A percentile compares a stretch with the other conserved stretches of the same genome.
phyloP scores from a whole-genome alignment of 23 tunicate species.

The Ciona savignyi region DNA sequence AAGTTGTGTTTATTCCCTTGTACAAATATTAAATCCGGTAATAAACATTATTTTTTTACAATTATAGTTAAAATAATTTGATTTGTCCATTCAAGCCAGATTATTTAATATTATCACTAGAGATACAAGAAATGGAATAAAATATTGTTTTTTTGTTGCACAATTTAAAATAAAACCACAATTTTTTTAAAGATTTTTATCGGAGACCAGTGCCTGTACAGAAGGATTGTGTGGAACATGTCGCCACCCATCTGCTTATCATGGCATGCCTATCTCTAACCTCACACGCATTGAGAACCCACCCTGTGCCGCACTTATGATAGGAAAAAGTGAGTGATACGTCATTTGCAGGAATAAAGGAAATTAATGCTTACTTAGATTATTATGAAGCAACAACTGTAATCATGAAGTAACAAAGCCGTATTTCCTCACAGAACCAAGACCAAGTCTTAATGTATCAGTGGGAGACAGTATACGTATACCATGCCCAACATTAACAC shows the following conservation, averaged over 20 bases:
- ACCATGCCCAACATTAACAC: constrained; percentile 48
- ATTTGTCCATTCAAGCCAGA: no score
- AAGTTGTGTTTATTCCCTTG: no score
- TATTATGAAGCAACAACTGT: no score
- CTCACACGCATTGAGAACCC: constrained; percentile 17
- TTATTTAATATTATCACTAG: no score
- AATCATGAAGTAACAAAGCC: no score
- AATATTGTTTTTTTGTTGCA: no score
- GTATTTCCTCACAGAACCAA: constrained; percentile 4
- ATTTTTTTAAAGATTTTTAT: constrained; percentile 21
- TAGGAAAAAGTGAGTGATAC: constrained; percentile 15
- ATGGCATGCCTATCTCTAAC: constrained; percentile 24
- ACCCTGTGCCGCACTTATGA: constrained; percentile 37
- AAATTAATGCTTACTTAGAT: no score
- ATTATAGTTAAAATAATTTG: no score
- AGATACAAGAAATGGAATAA: no score
- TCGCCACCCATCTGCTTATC: constrained; percentile 4
- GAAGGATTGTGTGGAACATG: constrained; percentile 24
- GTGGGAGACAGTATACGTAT: constrained; percentile 37
- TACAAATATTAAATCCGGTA: no score
- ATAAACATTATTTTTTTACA: no score
- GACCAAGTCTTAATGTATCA: constrained; percentile 25
- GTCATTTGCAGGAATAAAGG: background rate
- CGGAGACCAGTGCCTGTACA: constrained; percentile 11
- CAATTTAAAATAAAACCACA: no score